phyloP scores from a whole-genome alignment of 2,888 invertebrate species.

The Philhelius pedissequus region DNA sequence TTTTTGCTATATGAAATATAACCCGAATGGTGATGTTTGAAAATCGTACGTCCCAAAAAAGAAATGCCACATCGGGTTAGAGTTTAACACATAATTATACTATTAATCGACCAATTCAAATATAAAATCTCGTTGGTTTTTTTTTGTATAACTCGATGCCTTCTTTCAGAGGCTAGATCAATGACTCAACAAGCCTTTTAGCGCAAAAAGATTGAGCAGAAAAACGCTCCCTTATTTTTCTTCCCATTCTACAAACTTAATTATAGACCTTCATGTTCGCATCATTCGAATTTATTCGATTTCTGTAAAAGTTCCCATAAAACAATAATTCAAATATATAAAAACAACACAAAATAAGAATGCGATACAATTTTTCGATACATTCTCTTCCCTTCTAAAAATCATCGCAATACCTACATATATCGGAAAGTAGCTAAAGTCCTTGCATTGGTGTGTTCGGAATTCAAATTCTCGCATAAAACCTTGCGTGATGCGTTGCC shows the following conservation, averaged over 20 bases:
- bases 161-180: background rate
- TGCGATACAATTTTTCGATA: background rate
- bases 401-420: slow-evolving; percentile 40
- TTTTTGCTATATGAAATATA: no score
- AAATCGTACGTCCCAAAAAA: no score
- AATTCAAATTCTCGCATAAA: background rate
- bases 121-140: no score
- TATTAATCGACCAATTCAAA: no score
- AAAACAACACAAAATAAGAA: background rate
- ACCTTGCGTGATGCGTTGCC: slow-evolving; percentile 78
- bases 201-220: background rate
- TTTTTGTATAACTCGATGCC: background rate
- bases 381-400: slow-evolving; percentile 18
- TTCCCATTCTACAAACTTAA: slow-evolving; percentile 8
- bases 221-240: background rate
- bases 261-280: slow-evolving; percentile 21
- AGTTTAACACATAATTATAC: no score
- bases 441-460: background rate
- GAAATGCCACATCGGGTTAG: no score
- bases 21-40: no score
- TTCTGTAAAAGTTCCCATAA: slow-evolving; percentile 42
- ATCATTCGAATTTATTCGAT: slow-evolving; percentile 24
- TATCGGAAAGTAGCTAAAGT: slow-evolving; percentile 1
- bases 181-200: background rate
- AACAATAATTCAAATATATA: background rate